Conservation (phyloP, 37 sponge, comb jelly and placozoan genomes). For the Diacarnus erythraeanus region DNA sequence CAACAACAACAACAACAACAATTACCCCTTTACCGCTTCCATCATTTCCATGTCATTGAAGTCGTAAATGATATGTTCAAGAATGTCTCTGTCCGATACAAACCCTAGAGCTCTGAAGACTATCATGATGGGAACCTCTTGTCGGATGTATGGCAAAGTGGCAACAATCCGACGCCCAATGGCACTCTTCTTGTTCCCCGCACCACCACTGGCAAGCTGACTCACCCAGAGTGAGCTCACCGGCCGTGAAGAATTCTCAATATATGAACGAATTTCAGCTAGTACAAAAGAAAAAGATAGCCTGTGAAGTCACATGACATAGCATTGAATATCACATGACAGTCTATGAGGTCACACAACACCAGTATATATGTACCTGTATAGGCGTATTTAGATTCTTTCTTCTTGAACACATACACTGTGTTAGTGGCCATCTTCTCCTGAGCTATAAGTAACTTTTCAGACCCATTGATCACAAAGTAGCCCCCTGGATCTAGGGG, state of each 20-base stretch:
- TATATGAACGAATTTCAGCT: constrained; percentile 98
- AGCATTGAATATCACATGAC: constrained; percentile 1
- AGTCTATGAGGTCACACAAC: background rate
- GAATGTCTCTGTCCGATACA: constrained; percentile 97
- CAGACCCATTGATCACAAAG: constrained; percentile 98
- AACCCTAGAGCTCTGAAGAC: constrained; percentile 99
- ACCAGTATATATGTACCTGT: constrained; percentile 4
- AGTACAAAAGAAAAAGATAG: background rate
- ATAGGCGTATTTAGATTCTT: constrained; percentile 98
- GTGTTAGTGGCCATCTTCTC: constrained; percentile 99
- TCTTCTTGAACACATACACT: constrained; percentile 97
- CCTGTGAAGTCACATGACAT: background rate
- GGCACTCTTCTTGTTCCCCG: constrained; percentile 80
- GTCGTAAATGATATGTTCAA: constrained; percentile 99
- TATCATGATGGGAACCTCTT: constrained; percentile 99
- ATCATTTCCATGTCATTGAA: constrained; percentile 99
- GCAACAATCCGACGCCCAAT: constrained; percentile 96
- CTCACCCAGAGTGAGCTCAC: constrained; percentile 98
- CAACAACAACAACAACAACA: background rate
- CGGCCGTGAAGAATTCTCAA: constrained; percentile 99
- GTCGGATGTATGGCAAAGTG: constrained; percentile 96
- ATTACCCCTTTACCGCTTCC: constrained; percentile 82
- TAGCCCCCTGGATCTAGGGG: constrained; percentile 99
- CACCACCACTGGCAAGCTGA: constrained; percentile 92
- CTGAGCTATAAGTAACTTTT: constrained; percentile 99